Percentiles rank a stretch among this genome's conserved stretches.
phyloP scores from a whole-genome alignment of 2,797 vertebrate species.

The Gymnodraco acuticeps region DNA sequence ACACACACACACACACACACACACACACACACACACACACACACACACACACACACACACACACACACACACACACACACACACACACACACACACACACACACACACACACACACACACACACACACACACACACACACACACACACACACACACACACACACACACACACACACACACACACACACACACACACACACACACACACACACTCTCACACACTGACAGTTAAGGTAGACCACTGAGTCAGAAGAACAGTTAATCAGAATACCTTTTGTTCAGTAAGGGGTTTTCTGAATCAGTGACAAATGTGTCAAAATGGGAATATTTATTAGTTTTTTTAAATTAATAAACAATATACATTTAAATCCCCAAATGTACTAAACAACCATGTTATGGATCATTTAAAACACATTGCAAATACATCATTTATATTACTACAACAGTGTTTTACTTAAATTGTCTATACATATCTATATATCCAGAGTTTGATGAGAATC shows the following conservation, averaged over 20 bases:
- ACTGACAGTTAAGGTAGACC: conserved; percentile 67
- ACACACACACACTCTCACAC: not conserved
- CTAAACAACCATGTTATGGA: not conserved
- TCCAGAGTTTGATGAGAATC: too few species aligned
- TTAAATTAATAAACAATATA: not conserved
- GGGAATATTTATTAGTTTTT: too few species aligned
- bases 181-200: conserved; percentile 8
- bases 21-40: conserved; percentile 33
- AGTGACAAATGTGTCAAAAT: not conserved
- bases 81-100: not conserved
- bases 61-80: conserved; percentile 7
- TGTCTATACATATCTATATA: too few species aligned
- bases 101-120: too few species aligned
- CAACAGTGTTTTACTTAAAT: too few species aligned
- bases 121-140: conserved; percentile 11
- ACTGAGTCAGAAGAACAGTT: not conserved
- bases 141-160: conserved; percentile 29
- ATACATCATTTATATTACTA: too few species aligned
- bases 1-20: conserved; percentile 2
- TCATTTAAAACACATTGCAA: not conserved
- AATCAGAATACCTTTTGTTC: not conserved
- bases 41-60: too few species aligned
- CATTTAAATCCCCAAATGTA: not conserved
- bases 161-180: too few species aligned
- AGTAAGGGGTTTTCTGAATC: not conserved